These are phyloP conservation scores for Meriones psammophilus DNA, from an alignment of 2,797 vertebrate species.

Conservation along the genomic window DNA sequence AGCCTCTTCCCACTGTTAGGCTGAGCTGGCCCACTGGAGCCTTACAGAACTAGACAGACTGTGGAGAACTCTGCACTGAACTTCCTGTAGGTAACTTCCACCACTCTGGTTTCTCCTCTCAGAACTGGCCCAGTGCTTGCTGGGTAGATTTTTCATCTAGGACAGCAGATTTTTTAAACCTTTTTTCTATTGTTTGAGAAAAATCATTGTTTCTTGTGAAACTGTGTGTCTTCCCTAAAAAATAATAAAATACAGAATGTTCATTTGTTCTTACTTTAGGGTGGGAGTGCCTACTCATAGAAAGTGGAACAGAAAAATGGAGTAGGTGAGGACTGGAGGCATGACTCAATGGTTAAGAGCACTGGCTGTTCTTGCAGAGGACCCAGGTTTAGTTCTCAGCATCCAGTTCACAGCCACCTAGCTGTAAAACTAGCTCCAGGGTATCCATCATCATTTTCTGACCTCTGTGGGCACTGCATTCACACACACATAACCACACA, in stretches of 20 bases:
- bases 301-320: neutral
- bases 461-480: neutral
- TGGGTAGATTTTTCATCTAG: constrained; percentile 70
- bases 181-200: constrained; percentile 74
- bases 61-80: constrained; percentile 52
- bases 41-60: constrained; percentile 47
- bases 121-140: constrained; percentile 43
- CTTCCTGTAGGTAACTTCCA: neutral
- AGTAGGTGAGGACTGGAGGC: neutral
- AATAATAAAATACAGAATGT: constrained; percentile 72
- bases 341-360: neutral
- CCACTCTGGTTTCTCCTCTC: constrained; percentile 46
- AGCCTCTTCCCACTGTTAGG: neutral
- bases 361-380: neutral
- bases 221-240: constrained; percentile 70
- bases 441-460: neutral
- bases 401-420: neutral
- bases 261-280: constrained; percentile 45
- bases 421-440: neutral
- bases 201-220: constrained; percentile 71
- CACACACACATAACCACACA: neutral
- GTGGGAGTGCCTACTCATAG: neutral
- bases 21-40: neutral
- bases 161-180: constrained; percentile 45
- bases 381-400: neutral